phyloP scores from a whole-genome alignment of 2,113 vertebrate species.

The Electrona antarctica region DNA sequence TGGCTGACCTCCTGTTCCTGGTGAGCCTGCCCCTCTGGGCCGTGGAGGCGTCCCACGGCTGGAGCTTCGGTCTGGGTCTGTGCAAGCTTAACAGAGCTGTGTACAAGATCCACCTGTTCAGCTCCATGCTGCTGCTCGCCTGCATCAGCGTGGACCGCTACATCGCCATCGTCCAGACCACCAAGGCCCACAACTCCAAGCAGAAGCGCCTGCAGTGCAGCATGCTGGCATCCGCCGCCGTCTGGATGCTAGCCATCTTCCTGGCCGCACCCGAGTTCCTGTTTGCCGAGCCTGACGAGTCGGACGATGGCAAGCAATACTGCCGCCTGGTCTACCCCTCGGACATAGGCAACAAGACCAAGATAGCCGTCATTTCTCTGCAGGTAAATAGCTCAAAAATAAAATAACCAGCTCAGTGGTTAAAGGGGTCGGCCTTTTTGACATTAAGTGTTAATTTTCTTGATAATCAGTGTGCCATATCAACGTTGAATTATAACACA shows the following conservation, averaged over 20 bases:
- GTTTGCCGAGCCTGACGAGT: slow-evolving; percentile 65
- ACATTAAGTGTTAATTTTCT: no score
- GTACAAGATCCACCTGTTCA: slow-evolving; percentile 90
- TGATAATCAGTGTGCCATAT: no score
- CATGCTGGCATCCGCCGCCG: slow-evolving; percentile 70
- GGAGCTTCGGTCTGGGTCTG: slow-evolving; percentile 78
- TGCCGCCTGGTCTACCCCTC: slow-evolving; percentile 80
- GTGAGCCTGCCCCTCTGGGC: slow-evolving; percentile 90
- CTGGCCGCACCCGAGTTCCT: slow-evolving; percentile 84
- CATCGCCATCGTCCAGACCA: slow-evolving; percentile 80
- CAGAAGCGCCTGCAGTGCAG: slow-evolving; percentile 72
- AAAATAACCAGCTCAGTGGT: no score
- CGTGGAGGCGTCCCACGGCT: slow-evolving; percentile 71
- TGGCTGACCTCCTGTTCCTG: slow-evolving; percentile 88
- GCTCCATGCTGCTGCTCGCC: slow-evolving; percentile 85
- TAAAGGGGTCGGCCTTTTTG: no score
- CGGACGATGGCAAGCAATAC: fast-evolving
- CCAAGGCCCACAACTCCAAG: slow-evolving; percentile 75
- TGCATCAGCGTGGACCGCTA: slow-evolving; percentile 91
- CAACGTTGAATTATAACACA: no score
- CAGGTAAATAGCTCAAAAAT: slow-evolving; percentile 66
- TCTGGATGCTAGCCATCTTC: slow-evolving; percentile 79
- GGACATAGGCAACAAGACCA: slow-evolving; percentile 56
- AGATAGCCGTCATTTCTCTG: slow-evolving; percentile 74
- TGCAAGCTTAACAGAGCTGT: slow-evolving; percentile 83